Percentiles rank a stretch among this genome's conserved stretches.
These are phyloP conservation scores for Phyllostomus discolor DNA, from an alignment of 2,113 vertebrate species.

Conservation along the genomic window DNA sequence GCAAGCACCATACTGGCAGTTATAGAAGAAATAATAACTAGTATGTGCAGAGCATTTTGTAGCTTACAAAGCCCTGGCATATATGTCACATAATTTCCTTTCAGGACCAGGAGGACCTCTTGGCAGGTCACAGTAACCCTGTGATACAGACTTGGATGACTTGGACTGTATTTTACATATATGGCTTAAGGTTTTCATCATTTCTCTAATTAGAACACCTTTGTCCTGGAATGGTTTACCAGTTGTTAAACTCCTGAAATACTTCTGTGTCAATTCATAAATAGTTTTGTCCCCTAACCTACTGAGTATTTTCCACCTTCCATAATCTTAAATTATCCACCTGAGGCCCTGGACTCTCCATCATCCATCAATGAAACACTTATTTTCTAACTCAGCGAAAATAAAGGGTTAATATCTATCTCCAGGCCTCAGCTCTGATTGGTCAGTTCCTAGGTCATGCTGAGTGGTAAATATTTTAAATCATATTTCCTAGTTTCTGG, in stretches of 20 bases:
- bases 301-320: not conserved
- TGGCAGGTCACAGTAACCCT: not conserved
- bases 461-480: conserved; percentile 4
- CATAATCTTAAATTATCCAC: not conserved
- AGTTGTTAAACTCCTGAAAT: not conserved
- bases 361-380: not conserved
- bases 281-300: not conserved
- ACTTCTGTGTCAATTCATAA: not conserved
- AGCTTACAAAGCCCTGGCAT: not conserved
- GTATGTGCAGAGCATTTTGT: not conserved
- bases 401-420: not conserved
- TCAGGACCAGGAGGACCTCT: not conserved
- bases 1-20: not conserved
- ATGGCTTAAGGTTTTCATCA: not conserved
- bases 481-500: not conserved
- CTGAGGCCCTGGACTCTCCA: not conserved
- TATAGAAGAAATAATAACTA: not conserved
- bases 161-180: not conserved
- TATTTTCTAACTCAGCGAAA: not conserved
- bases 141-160: not conserved
- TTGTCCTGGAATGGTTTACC: not conserved
- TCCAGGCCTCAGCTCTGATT: not conserved
- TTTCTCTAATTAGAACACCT: not conserved
- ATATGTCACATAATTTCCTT: not conserved
- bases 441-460: not conserved